Evolutionary conservation across 1,140 invertebrate species (phyloP).

Genomic region (Aphaenogaster floridana): DNA sequence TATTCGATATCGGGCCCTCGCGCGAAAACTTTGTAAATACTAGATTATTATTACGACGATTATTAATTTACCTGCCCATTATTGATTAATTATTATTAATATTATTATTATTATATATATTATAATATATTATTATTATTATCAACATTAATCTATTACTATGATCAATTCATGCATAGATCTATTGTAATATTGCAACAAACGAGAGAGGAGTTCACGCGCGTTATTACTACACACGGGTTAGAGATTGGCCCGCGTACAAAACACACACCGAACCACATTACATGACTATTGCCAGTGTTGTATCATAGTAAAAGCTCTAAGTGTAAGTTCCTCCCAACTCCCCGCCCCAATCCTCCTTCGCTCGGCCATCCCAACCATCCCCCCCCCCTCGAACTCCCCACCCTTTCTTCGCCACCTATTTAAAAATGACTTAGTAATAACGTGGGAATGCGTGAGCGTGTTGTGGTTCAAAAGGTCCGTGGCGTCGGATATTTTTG

Average conservation of each 20-base stretch:
- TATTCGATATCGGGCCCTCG: slow-evolving; percentile 72
- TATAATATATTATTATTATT: slow-evolving; percentile 71
- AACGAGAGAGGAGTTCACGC: slow-evolving; percentile 62
- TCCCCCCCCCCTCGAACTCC: not conserved
- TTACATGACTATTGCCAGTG: slow-evolving; percentile 82
- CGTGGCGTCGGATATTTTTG: slow-evolving; percentile 69
- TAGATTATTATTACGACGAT: slow-evolving; percentile 80
- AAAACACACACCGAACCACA: slow-evolving; percentile 55
- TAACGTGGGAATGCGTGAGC: slow-evolving; percentile 49
- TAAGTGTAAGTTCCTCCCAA: slow-evolving; percentile 82
- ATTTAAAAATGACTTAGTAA: slow-evolving; percentile 77
- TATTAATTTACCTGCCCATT: slow-evolving; percentile 76
- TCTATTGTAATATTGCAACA: slow-evolving; percentile 83
- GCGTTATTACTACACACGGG: slow-evolving; percentile 61
- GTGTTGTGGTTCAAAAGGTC: slow-evolving; percentile 62
- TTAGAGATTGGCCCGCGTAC: slow-evolving; percentile 48
- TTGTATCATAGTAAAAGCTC: slow-evolving; percentile 84
- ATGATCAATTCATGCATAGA: slow-evolving; percentile 73
- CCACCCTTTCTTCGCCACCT: slow-evolving; percentile 75
- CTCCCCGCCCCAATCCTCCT: not conserved
- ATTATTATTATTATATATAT: slow-evolving; percentile 71
- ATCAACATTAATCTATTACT: slow-evolving; percentile 74
- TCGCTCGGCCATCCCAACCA: slow-evolving; percentile 22
- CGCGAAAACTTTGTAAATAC: slow-evolving; percentile 80
- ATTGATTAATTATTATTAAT: slow-evolving; percentile 78